Evolutionary conservation across 2,113 vertebrate species (phyloP).

Genomic region (Crotalus helleri): DNA sequence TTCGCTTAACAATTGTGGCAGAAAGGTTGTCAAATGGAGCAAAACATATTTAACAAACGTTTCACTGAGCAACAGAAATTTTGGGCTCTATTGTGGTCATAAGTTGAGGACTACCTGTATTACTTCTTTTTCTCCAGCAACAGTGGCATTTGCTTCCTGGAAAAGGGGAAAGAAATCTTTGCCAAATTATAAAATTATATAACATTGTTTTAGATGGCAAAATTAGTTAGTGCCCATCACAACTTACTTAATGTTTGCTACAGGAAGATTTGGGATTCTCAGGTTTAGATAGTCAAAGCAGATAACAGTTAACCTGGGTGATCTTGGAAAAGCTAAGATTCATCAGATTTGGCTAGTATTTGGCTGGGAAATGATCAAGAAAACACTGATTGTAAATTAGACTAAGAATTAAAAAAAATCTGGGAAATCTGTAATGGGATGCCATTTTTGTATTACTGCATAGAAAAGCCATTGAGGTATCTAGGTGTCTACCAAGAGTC

Average conservation of each 20-base stretch:
- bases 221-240: background rate
- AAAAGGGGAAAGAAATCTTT: background rate
- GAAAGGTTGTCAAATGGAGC: too few relatives aligned
- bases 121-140: background rate
- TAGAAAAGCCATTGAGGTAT: background rate
- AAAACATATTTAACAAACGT: too few relatives aligned
- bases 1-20: too few relatives aligned
- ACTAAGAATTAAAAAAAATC: background rate
- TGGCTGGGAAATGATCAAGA: background rate
- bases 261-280: background rate
- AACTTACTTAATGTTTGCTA: background rate
- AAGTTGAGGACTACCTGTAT: background rate
- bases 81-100: too few relatives aligned
- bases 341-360: background rate
- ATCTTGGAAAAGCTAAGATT: background rate
- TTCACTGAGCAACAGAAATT: too few relatives aligned
- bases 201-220: background rate
- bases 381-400: background rate
- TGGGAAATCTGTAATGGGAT: background rate
- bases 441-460: background rate
- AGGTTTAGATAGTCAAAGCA: background rate
- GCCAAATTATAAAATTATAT: background rate
- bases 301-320: background rate
- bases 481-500: background rate
- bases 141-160: background rate